Percentiles rank a stretch among this genome's conserved stretches.
Evolutionary conservation across 35 echinoderm and acorn worm genomes (phyloP).

Genomic region (Heliocidaris tuberculata): DNA sequence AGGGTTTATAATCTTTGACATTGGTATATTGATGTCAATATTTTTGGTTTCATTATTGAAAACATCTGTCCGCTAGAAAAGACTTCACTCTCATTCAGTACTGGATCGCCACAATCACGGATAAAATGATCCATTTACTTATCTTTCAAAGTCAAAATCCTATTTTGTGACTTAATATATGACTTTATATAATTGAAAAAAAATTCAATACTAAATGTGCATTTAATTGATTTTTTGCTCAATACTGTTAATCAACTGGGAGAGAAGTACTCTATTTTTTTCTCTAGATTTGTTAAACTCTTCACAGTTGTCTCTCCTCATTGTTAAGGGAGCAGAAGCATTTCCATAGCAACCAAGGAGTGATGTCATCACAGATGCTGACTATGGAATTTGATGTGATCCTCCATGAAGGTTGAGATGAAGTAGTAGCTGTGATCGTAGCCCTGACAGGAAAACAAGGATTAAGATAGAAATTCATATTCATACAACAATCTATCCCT

Average conservation of each 20-base stretch:
- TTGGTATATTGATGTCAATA: too few relatives aligned
- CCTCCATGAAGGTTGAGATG: slow-evolving; percentile 89
- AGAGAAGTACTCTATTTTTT: neutral
- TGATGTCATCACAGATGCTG: slow-evolving; percentile 41
- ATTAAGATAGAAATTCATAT: neutral
- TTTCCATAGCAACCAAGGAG: neutral
- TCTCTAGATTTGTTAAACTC: neutral
- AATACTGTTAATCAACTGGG: neutral
- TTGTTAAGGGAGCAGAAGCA: neutral
- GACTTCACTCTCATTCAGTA: neutral
- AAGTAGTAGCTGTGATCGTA: slow-evolving; percentile 99
- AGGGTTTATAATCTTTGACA: too few relatives aligned
- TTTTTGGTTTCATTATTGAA: too few relatives aligned
- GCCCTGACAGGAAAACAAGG: slow-evolving; percentile 60
- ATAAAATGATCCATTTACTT: neutral
- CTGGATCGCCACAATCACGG: neutral
- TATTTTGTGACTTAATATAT: neutral
- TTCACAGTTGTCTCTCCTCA: neutral
- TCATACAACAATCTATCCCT: too few relatives aligned
- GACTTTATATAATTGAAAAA: too few relatives aligned
- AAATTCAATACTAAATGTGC: neutral
- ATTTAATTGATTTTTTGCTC: too few relatives aligned
- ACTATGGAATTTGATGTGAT: slow-evolving; percentile 83
- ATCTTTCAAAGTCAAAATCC: neutral
- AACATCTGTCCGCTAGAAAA: neutral